These are phyloP conservation scores for Lordiphosa andalusiaca DNA, from an alignment of 2,888 invertebrate genomes.

Conservation along the genomic window DNA sequence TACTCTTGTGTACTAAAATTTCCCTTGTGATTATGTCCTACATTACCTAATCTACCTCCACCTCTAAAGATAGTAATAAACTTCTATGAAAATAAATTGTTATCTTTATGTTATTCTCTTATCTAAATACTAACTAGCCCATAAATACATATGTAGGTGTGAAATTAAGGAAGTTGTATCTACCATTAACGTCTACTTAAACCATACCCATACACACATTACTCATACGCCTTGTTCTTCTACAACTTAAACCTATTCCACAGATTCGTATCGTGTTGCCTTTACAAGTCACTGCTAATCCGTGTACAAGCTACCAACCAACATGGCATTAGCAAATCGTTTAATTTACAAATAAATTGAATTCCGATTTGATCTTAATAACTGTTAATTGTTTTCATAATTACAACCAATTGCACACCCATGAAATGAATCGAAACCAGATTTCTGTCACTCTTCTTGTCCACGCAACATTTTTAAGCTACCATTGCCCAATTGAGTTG, in stretches of 20 bases:
- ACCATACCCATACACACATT: neutral
- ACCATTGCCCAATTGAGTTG: constrained; percentile 24
- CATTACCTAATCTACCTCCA: too few relatives aligned
- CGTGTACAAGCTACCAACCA: constrained; percentile 22
- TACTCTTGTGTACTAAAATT: too few relatives aligned
- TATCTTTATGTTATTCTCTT: too few relatives aligned
- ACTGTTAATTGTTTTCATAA: constrained; percentile 41
- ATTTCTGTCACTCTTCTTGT: constrained; percentile 4
- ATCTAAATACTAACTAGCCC: too few relatives aligned
- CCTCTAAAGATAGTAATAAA: too few relatives aligned
- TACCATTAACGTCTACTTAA: too few relatives aligned
- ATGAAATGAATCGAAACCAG: constrained; percentile 4
- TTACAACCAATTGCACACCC: constrained; percentile 29
- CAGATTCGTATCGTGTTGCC: constrained; percentile 1
- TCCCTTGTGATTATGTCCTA: too few relatives aligned
- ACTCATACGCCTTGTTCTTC: constrained; percentile 8
- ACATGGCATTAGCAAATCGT: constrained; percentile 32
- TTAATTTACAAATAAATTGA: constrained; percentile 45
- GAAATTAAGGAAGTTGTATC: too few relatives aligned
- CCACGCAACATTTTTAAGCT: neutral
- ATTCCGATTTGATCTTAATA: constrained; percentile 50
- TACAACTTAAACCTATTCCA: neutral
- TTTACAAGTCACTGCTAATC: constrained; percentile 23
- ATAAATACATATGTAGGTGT: too few relatives aligned
- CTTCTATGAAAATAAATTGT: too few relatives aligned